These are phyloP conservation scores for Delichon dasypus DNA, from an alignment of 2,797 vertebrate species.

Conservation along the genomic window DNA sequence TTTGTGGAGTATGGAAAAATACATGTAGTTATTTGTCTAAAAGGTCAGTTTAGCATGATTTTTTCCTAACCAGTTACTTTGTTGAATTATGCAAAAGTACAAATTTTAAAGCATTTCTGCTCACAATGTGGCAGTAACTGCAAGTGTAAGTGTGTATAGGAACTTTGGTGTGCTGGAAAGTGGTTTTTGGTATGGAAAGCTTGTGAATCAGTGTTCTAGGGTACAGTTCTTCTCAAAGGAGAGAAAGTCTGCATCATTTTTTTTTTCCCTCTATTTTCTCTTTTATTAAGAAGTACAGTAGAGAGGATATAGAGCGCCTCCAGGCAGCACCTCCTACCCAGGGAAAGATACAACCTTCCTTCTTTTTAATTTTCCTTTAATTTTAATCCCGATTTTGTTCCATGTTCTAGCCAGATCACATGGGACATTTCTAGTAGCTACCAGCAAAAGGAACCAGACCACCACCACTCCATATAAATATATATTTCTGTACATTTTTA, in stretches of 20 bases:
- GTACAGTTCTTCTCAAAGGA: not conserved
- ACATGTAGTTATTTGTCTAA: not conserved
- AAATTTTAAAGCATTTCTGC: not conserved
- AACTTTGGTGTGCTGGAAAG: not conserved
- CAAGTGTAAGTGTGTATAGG: no score
- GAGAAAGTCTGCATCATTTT: not conserved
- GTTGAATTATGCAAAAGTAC: not conserved
- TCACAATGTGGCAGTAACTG: not conserved
- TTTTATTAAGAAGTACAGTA: not conserved
- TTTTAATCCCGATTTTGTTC: not conserved
- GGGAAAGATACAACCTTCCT: accelerated
- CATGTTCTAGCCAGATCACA: not conserved
- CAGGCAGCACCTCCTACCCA: not conserved
- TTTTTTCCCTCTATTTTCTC: not conserved
- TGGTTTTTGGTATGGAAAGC: not conserved
- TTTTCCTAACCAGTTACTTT: not conserved
- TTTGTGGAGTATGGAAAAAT: not conserved
- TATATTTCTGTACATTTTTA: not conserved
- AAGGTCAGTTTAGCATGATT: not conserved
- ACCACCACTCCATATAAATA: not conserved
- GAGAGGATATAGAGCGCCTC: not conserved
- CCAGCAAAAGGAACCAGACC: not conserved
- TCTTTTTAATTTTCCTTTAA: not conserved
- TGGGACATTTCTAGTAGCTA: not conserved
- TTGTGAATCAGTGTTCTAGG: not conserved